Conservation (phyloP, 2,113 vertebrate genomes). For the Leuciscus idus region DNA sequence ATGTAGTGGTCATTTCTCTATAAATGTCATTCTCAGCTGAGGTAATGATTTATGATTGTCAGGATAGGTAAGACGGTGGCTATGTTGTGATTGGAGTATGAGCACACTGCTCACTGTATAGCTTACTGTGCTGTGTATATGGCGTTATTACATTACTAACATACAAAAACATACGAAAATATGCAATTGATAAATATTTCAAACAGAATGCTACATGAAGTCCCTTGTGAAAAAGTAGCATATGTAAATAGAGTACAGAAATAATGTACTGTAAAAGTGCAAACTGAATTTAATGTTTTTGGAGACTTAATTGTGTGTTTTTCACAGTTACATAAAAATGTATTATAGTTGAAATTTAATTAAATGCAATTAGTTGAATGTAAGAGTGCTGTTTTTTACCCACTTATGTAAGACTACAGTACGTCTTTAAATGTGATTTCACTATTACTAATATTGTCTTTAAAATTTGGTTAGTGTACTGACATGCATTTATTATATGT, state of each 20-base stretch:
- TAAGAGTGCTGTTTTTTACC: neutral
- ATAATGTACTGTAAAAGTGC: neutral
- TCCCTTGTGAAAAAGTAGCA: neutral
- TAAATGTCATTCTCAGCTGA: slow-evolving; percentile 62
- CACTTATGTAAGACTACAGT: neutral
- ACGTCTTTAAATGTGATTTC: neutral
- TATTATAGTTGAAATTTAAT: neutral
- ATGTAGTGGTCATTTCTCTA: slow-evolving; percentile 57
- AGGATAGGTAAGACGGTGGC: neutral
- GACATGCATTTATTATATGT: neutral
- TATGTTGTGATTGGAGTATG: neutral
- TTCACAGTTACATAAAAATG: neutral
- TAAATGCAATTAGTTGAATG: neutral
- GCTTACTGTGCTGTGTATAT: neutral
- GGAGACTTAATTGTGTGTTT: neutral
- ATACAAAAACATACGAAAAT: too few relatives aligned
- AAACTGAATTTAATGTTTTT: neutral
- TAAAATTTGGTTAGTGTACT: neutral
- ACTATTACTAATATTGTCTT: neutral
- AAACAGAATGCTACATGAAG: neutral
- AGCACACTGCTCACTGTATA: neutral
- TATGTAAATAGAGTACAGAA: neutral
- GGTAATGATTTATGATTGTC: slow-evolving; percentile 57
- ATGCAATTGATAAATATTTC: neutral
- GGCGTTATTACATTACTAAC: too few relatives aligned